Evolutionary conservation across 2,888 invertebrate species (phyloP), one percentile per base, ranked within the genome.

Genomic region (Endomychus coccineus): DNA sequence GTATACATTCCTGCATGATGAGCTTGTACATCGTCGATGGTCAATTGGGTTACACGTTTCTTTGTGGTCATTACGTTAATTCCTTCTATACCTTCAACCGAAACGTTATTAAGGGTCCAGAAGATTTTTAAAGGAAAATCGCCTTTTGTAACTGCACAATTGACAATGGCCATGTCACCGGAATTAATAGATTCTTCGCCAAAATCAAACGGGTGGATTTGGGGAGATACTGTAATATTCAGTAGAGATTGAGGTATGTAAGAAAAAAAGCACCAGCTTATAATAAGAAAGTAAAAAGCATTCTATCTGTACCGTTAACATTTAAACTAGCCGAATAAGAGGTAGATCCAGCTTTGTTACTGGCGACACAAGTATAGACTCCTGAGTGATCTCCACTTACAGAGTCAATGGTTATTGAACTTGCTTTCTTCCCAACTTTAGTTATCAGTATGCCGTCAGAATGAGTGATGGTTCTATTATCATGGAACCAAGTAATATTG

Each of bases 121-220:
- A 71, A 71, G 40, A 89, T 81, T 47, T 74, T 74, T 39, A 90
- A 68, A 7, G 89, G 89, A 42, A 80, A 49, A 62, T 90, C 89
- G 21, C 89, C 87, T 60, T 83, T 82, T 46, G 73, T 75, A 15
- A 82, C 80, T 16, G 78, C 74, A 62, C 87, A 87, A 28, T 43
- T 53, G 3, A 54, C 46, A n/a, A 56, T 54, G 3, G 55, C 50
- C 31, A 54, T 47, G 28, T 65, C 64, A 5, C 62, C 64, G 13
- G 57, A 53, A 48, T 67, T 62, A 34, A 76, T 69, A 36, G 75
- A 71, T 49, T 80, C 80, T 42, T 81, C 81, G 44, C 83, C 83
- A 58, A 84, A 84, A 56, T 78, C 75, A 56, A 85, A 86, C 44
- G 81, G 77, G 53, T 78, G 76, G 55, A 87, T 80, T 74, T 84